Evolutionary conservation across 2,888 invertebrate species (phyloP).

Genomic region (Epinotia ramella): DNA sequence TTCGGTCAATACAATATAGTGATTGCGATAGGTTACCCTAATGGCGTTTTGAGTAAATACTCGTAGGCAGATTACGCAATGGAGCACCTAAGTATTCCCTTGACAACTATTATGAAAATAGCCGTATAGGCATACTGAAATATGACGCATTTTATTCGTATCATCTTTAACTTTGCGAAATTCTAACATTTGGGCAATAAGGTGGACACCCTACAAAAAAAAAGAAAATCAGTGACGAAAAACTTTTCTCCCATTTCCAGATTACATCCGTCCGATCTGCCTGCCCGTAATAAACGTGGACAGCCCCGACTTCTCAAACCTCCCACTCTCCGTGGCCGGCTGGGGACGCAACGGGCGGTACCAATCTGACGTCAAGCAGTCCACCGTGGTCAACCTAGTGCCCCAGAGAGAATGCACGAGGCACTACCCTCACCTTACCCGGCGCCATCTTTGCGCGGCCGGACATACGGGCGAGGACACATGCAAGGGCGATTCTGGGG

Average conservation of each 20-base stretch:
- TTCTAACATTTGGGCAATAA: too few species aligned
- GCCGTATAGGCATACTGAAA: too few species aligned
- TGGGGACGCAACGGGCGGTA: slow-evolving; percentile 75
- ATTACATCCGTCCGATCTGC: slow-evolving; percentile 76
- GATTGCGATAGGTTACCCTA: too few species aligned
- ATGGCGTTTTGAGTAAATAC: too few species aligned
- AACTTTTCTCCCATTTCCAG: slow-evolving; percentile 58
- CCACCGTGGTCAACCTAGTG: slow-evolving; percentile 72
- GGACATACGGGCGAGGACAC: slow-evolving; percentile 76
- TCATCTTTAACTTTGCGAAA: too few species aligned
- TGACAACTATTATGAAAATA: too few species aligned
- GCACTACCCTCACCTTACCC: slow-evolving; percentile 66
- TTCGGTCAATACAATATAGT: too few species aligned
- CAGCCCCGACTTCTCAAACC: slow-evolving; percentile 63
- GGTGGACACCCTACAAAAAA: too few species aligned
- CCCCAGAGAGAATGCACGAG: slow-evolving; percentile 66
- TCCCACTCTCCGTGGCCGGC: slow-evolving; percentile 73
- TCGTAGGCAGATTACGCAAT: too few species aligned
- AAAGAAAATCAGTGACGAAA: background rate
- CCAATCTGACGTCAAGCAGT: slow-evolving; percentile 71
- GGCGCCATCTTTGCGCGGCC: slow-evolving; percentile 73
- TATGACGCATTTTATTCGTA: too few species aligned
- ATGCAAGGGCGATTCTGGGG: slow-evolving; percentile 80
- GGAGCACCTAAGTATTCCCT: too few species aligned
- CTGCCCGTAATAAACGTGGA: slow-evolving; percentile 73